Conservation (phyloP, 2,888 invertebrate species). For the Nezara viridula region DNA sequence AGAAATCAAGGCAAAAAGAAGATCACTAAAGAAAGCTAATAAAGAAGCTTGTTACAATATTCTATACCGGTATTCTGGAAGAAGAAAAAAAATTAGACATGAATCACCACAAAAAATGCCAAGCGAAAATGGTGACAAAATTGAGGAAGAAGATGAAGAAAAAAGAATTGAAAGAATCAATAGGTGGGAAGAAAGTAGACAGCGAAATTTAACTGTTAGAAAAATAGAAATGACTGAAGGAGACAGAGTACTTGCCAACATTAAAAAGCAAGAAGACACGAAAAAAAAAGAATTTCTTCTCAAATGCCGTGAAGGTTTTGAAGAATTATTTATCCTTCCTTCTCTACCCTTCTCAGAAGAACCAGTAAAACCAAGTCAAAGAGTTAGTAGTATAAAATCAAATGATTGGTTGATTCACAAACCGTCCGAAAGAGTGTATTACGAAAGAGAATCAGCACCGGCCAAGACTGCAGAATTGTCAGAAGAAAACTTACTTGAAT, state of each 20-base stretch:
- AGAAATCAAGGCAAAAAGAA: constrained; percentile 6
- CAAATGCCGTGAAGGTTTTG: not conserved
- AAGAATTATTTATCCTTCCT: not conserved
- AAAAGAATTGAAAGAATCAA: not conserved
- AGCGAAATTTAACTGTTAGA: not conserved
- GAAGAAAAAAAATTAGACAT: not conserved
- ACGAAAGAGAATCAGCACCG: not conserved
- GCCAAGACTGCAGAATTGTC: not conserved
- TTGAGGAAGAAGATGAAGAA: not conserved
- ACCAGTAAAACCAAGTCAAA: not conserved
- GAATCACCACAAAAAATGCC: not conserved
- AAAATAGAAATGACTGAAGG: constrained; percentile 29
- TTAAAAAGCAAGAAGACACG: not conserved
- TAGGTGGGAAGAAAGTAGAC: constrained; percentile 17
- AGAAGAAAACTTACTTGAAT: constrained; percentile 25
- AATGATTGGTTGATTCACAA: constrained; percentile 18
- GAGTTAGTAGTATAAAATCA: not conserved
- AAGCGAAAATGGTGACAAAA: not conserved
- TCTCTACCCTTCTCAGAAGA: not conserved
- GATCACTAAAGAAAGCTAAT: not conserved
- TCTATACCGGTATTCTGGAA: not conserved
- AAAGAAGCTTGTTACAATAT: constrained; percentile 13
- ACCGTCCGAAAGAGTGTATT: not conserved
- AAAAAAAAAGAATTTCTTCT: constrained; percentile 16
- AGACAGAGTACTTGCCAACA: not conserved